Conservation (phyloP, 2,797 vertebrate species). For the Rhynchonycteris naso region DNA sequence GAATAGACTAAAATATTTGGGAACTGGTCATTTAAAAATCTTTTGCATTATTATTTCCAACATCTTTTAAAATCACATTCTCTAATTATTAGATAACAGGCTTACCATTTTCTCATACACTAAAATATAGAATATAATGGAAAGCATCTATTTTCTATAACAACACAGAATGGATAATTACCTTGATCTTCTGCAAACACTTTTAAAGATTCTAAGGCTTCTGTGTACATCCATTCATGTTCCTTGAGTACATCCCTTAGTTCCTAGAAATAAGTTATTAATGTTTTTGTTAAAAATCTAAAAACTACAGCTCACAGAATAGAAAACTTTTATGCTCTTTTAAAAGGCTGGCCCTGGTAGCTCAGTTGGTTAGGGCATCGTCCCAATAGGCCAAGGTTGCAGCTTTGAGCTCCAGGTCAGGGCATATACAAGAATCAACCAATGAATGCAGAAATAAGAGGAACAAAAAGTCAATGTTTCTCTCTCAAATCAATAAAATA, state of each 20-base stretch:
- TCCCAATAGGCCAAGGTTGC: too few relatives aligned
- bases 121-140: background rate
- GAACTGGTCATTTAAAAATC: background rate
- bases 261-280: slow-evolving; percentile 87
- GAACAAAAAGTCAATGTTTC: too few relatives aligned
- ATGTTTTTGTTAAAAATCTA: slow-evolving; percentile 67
- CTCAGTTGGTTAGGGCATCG: too few relatives aligned
- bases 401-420: too few relatives aligned
- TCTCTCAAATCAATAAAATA: background rate
- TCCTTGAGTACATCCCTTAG: slow-evolving; percentile 93
- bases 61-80: background rate
- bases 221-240: slow-evolving; percentile 93
- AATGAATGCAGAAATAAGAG: too few relatives aligned
- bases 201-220: slow-evolving; percentile 91
- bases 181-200: slow-evolving; percentile 91
- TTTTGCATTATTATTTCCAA: slow-evolving; percentile 10
- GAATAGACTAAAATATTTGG: background rate
- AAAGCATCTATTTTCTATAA: background rate
- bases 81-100: background rate
- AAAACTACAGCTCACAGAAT: slow-evolving; percentile 50
- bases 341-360: background rate
- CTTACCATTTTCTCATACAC: slow-evolving; percentile 15
- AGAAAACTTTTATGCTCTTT: slow-evolving; percentile 22
- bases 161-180: slow-evolving; percentile 74
- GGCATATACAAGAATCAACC: too few relatives aligned